phyloP scores from a whole-genome alignment of 2,797 vertebrate species.

The Tympanoctomys barrerae region DNA sequence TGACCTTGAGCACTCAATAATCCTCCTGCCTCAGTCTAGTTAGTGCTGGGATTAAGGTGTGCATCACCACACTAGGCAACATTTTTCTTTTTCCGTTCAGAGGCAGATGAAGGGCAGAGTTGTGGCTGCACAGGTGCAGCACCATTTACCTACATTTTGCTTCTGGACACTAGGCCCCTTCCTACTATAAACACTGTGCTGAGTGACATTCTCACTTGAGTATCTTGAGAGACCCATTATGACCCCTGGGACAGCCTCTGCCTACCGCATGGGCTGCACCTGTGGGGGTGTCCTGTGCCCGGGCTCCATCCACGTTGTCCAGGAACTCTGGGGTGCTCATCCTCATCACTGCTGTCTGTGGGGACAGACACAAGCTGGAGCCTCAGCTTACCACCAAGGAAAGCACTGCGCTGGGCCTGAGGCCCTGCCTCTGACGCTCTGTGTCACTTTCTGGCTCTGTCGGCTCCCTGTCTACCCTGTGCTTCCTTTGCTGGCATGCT shows the following conservation, averaged over 20 bases:
- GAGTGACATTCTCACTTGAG: background rate
- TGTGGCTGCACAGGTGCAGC: background rate
- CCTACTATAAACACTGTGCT: background rate
- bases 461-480: background rate
- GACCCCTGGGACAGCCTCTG: background rate
- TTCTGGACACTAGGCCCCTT: background rate
- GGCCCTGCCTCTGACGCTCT: background rate
- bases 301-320: background rate
- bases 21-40: background rate
- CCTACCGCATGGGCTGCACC: background rate
- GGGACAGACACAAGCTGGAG: conserved; percentile 55
- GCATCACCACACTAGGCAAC: background rate
- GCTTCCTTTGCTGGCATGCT: background rate
- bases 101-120: background rate
- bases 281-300: background rate
- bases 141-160: background rate
- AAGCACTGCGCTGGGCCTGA: background rate
- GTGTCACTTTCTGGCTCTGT: background rate
- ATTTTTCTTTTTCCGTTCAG: background rate
- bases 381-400: background rate
- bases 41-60: background rate
- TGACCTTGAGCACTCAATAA: background rate
- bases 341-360: conserved; percentile 69
- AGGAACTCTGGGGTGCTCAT: background rate
- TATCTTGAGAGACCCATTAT: background rate